Evolutionary conservation across 2,888 invertebrate genomes (phyloP).

Genomic region (Tetranychus piercei): DNA sequence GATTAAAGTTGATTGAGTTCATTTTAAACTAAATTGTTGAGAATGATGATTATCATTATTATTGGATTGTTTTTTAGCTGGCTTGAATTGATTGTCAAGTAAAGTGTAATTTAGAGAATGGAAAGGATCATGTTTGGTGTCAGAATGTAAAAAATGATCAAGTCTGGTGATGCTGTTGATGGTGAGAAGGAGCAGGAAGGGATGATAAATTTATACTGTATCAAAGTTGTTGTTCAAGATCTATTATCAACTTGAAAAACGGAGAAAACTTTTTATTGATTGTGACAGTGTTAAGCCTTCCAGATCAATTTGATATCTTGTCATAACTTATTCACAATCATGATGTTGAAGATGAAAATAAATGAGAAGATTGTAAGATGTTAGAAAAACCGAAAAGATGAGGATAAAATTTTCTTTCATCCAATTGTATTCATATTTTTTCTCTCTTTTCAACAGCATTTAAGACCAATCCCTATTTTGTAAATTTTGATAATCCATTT

Average conservation of each 20-base stretch:
- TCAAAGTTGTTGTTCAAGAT: neutral
- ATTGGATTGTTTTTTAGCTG: neutral
- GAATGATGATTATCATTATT: neutral
- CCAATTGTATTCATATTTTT: too few relatives aligned
- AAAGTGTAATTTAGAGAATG: neutral
- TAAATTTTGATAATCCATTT: too few relatives aligned
- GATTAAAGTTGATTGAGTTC: neutral
- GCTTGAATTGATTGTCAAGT: neutral
- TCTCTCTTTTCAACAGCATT: too few relatives aligned
- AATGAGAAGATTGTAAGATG: neutral
- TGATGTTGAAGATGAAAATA: neutral
- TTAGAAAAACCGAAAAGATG: neutral
- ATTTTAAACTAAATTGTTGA: neutral
- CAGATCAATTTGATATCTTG: neutral
- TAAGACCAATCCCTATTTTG: too few relatives aligned
- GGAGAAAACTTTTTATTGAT: conserved; percentile 1
- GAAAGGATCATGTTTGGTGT: neutral
- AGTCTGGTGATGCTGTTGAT: neutral
- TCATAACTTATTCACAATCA: neutral
- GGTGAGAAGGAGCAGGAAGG: neutral
- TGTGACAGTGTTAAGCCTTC: conserved; percentile 1
- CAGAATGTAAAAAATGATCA: neutral
- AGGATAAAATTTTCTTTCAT: neutral
- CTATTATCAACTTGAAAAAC: neutral
- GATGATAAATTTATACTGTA: neutral